These are phyloP conservation scores for Saimiri boliviensis DNA, from an alignment of 2,113 vertebrate species.

Conservation along the genomic window DNA sequence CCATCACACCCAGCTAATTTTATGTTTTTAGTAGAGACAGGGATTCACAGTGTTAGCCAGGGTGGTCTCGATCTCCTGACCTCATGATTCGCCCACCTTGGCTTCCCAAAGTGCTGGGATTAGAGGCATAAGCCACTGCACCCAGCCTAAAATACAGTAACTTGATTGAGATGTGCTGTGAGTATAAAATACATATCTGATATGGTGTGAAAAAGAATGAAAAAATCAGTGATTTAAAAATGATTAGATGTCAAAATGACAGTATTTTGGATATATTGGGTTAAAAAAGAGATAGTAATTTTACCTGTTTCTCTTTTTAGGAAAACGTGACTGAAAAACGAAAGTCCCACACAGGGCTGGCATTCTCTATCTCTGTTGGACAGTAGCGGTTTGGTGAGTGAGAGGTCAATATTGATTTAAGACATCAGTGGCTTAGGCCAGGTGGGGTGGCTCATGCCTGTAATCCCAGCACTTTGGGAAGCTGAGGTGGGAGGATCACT, in stretches of 20 bases:
- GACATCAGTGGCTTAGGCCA: background rate
- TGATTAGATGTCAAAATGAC: background rate
- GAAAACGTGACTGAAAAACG: background rate
- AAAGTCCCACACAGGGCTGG: background rate
- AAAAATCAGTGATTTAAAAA: background rate
- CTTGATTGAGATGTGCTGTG: background rate
- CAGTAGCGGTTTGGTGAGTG: background rate
- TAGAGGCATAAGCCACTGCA: too few relatives aligned
- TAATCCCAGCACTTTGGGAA: too few relatives aligned
- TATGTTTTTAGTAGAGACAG: too few relatives aligned
- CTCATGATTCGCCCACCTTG: too few relatives aligned
- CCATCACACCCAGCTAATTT: too few relatives aligned
- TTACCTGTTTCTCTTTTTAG: background rate
- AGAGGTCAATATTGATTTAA: background rate
- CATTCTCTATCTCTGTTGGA: background rate
- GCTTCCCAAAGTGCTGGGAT: too few relatives aligned
- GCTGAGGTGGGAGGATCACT: too few relatives aligned
- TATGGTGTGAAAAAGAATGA: background rate
- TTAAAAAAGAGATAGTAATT: background rate
- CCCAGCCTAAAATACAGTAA: background rate
- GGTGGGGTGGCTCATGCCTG: too few relatives aligned
- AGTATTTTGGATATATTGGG: background rate
- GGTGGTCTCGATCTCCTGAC: too few relatives aligned
- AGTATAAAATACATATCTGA: background rate
- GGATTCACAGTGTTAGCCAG: too few relatives aligned